Evolutionary conservation across 2,888 invertebrate species (phyloP), one percentile per base, ranked within the genome.

Genomic region (Cryptus viduatorius): DNA sequence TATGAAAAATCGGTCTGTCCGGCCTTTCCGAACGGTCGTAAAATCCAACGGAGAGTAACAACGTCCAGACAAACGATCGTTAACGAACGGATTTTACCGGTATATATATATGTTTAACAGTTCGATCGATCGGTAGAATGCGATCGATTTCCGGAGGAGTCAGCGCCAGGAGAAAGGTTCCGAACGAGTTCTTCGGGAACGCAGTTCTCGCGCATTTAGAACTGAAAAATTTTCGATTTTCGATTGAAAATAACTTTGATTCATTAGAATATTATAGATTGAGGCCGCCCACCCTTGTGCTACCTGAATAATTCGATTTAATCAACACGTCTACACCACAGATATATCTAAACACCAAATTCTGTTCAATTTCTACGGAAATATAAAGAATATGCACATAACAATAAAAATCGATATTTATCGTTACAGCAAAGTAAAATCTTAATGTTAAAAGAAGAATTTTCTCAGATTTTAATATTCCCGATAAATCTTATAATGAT

Each of bases 81-180:
- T 77, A 76, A 42, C 64, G 64, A 73, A 56, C 44, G 4, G 48
- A 37, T 75, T 68, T 69, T 71, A 42, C 1, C 19, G 48, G 10
- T 42, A 42, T 19, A 14, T 50, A 24, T 53, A 48, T 29, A 37
- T n/a, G n/a, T 48, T 16, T 24, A 72, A n/a, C 59, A 37, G 50
- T 29, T 48, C 59, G 44, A 76, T 76, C 46, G 72, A 82, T 68
- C 68, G 68, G 46, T 42, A 1, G 44, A 56, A 12, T 24, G 64
- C 64, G 46, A 65, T 83, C 37, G 69, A 50, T 71, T 75, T 72
- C 67, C 76, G 79, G 76, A 79, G 19, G 53, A 75, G 69, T 24
- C 50, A 44, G 64, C 75, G 12, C 12, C 44, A 78, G 37, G 67
- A 82, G 78, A 78, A 73, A 82, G 77, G 50, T 48, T n/a, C 67